Base-by-base conservation (phyloP, 1,140 invertebrate genomes). In the Drosophila equinoxialis region DNA sequence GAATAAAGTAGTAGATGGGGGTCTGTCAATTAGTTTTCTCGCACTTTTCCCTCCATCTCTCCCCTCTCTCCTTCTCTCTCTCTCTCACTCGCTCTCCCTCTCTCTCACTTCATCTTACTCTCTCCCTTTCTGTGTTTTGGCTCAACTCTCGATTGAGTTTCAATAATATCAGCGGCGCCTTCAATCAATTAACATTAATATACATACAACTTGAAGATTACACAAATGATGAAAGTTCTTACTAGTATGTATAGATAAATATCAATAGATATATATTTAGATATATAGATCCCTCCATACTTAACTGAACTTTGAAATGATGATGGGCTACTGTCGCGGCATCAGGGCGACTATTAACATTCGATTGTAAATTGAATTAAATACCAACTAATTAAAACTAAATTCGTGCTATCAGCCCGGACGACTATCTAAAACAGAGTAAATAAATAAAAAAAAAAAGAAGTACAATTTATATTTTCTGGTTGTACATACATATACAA, bases 291-390 rank as follows among this genome's bases (percentile, higher is more conserved):
- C 13, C 23, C 8, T 41, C 45, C 54, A 76, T 76, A 77, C 66
- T 77, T 77, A 76, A 70, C 66, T 48, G 60, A 75, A 35, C 68
- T 75, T 62, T 75, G 68, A 68, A 64, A 68, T 13, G 35, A 68
- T 13, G 35, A 37, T 37, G 35, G 35, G 35, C 35, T 11, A 0
- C 23, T 1, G 11, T 35, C 39, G 57, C 54, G 20, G 11, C 74
- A 77, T 60, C 74, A 54, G 76, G 66, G 66, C 67, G 54, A 54
- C 20, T 61, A 81, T 89, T 84, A 74, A 64, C 64, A 70, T 41
- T 63, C 62, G 39, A 57, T 35, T 89, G 85, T 68, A 58, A 87
- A 87, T 87, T 78, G 74, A 80, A 89, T 87, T 89, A 89, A 87
- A 90, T 84, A 89, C 68, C 62, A 83, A 75, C 84, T 84, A 87